Evolutionary conservation across 30 jellyfish, hydroid and myxozoan species (phyloP), one percentile per base, ranked within the genome.

Genomic region (Aurelia aurita): DNA sequence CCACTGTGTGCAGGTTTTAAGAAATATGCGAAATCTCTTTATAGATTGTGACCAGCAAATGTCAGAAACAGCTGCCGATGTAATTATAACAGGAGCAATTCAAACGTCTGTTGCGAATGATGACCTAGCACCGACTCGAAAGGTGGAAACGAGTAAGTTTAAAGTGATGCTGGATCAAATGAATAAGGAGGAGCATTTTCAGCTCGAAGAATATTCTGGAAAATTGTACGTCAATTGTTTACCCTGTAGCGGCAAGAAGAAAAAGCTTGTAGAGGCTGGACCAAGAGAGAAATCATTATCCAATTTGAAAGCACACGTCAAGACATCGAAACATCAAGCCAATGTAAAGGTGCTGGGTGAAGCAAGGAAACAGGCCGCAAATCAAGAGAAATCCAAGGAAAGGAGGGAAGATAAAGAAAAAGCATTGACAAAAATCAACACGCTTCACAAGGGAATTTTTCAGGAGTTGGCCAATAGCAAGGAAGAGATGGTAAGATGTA

Each of bases 221-320:
- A 63, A 63, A 63, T 63, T 63, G 75, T 63, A 63, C 75, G 44
- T 63, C 7, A 63, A 63, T 63, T 63, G 75, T 63, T 22, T 63
- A 63, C 75, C 75, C 45, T 63, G 75, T 22, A 20, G 75, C 75
- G 44, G 75, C 4, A 63, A 63, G 16, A 63, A 20, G 75, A 63
- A 63, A 63, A 63, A 63, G 75, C 75, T 63, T 63, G 75, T 63
- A 51, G 75, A 63, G 75, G 75, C 75, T 63, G 75, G 75, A 63
- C 75, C 75, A 63, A 26, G 75, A 26, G 75, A 63, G 45, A 63
- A 63, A 63, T 63, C 75, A 63, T 18, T 63, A 18, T 63, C 44
- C 44, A 63, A 63, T 63, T 63, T 63, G 35, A 63, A 63, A 63
- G 75, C 75, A 63, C 44, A 63, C 45, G 34, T 63, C 44, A 63